phyloP scores from a whole-genome alignment of 2,888 invertebrate species.

The Drosophila algonquin region DNA sequence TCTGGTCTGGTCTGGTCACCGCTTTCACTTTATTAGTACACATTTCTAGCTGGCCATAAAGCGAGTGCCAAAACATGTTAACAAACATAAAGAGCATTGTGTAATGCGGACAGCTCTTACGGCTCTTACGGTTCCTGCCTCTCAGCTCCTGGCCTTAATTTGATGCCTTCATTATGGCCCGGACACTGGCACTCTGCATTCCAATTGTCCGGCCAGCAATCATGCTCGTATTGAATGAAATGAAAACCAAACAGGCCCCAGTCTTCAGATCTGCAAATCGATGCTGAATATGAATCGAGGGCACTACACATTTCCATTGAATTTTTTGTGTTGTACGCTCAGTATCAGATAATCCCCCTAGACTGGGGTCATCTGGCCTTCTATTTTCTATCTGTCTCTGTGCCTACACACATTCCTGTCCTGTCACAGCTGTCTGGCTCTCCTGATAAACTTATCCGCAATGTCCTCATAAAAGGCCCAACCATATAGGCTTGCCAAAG shows the following conservation, averaged over 20 bases:
- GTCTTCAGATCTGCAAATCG: not conserved
- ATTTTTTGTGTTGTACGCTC: not conserved
- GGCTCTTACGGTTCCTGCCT: constrained; percentile 12
- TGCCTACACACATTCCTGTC: constrained; percentile 22
- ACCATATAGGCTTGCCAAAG: constrained; percentile 29
- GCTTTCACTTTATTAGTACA: constrained; percentile 46
- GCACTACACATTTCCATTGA: constrained; percentile 7
- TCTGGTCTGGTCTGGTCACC: constrained; percentile 20
- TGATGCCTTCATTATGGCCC: constrained; percentile 39
- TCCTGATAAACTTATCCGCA: constrained; percentile 60
- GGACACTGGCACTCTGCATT: constrained; percentile 21
- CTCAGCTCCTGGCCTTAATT: constrained; percentile 19
- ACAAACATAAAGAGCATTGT: constrained; percentile 43
- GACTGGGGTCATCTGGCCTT: constrained; percentile 8
- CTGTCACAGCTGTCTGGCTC: constrained; percentile 46
- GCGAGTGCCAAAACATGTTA: constrained; percentile 44
- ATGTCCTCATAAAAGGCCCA: constrained; percentile 34
- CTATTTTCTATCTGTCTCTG: not conserved
- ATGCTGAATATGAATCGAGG: constrained; percentile 1
- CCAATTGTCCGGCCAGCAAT: constrained; percentile 30
- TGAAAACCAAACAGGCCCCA: constrained; percentile 6
- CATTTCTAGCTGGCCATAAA: constrained; percentile 44
- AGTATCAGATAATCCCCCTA: constrained; percentile 13
- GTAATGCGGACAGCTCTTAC: constrained; percentile 41
- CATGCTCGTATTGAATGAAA: constrained; percentile 33